Base-by-base conservation (phyloP, 2,888 invertebrate species). In the Microctonus aethiopoides region DNA sequence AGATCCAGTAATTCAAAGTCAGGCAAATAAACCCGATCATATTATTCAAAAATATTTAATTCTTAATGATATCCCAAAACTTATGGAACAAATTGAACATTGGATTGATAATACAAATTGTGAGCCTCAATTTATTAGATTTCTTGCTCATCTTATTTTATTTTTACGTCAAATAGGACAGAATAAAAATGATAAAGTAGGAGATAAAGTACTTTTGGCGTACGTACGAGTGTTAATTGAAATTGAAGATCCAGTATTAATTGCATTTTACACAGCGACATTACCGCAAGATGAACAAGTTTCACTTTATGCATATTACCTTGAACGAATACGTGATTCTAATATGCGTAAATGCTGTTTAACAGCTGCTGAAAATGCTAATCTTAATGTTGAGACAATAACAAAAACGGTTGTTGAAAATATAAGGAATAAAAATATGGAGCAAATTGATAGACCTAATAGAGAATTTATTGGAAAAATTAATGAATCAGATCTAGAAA, bases 401-500 rank as follows among this genome's bases (percentile, higher is more conserved):
- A 95, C 97, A 0, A 92, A 93, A 82, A 89, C 92, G 71, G 94
- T 97, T 0, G 96, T 97, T 0, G 95, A 95, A 81, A 93, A 91
- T 81, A 92, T 94, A 67, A 86, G 90, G 2, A 86, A 87, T 60
- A 87, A 87, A 54, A 87, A 87, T 20, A 78, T 84, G 0, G 86
- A 80, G 34, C 39, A 78, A 0, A 72, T 79, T 20, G 60, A 76
- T 1, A 56, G 65, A 0, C 20, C 34, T 1, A 64, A 70, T 9
- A 60, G 63, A 9, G 86, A 87, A 77, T 80, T 88, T 66, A 89
- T 89, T 72, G 88, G 90, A 1, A 90, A 90, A 70, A 88, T 93
- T 20, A 92, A 92, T 0, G 89, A 90, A 78, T 89, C 90, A 39
- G 95, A 96, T 84, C 87, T 90, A 68, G 90, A 90, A 72, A 93